Evolutionary conservation across 2,797 vertebrate genomes (phyloP), one percentile per base, ranked within the genome.

Genomic region (Fistularia commersonii): DNA sequence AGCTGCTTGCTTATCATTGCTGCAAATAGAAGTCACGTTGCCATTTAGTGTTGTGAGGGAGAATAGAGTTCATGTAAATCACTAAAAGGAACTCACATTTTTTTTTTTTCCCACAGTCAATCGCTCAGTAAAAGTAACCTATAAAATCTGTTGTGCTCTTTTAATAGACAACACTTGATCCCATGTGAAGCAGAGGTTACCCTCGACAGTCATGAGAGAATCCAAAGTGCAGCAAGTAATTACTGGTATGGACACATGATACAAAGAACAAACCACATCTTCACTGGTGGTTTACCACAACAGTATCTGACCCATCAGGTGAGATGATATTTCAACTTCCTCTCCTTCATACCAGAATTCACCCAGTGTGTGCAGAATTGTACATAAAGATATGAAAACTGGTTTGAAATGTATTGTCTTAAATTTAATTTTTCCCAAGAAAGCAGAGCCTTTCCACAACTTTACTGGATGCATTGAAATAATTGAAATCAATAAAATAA

Each of bases 401-500:
- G 23, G 2, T 23, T 23, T 23, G 35, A 36, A 61, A 64, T 41
- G 6, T 57, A 56, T 44, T 69, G 42, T 58, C 31, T 44, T 15
- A 52, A 56, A 46, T 14, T 4, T 13, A 76, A 15, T 58, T 11
- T 41, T 3, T 41, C 41, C 11, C 11, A 35, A 96, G 94, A 72
- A 84, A 74, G 81, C 86, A 11, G 68, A 82, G 66, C 86, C 88
- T 60, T 76, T 91, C 44, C 64, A 87, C 77, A 96, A 93, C 89
- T 96, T 90, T 50, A 93, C 89, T 38, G 92, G 93, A 74, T 97
- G 92, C 82, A 90, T 94, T 76, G 83, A 92, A 87, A 72, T 95
- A 3, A 49, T 80, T 69, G 81, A 92, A 87, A 88, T 96, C 40
- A 95, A 93, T 85, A 84, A 87, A 7, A 31, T 67, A 39, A 73